These are phyloP conservation scores for Ostrea edulis DNA, from an alignment of 1,140 invertebrate genomes.

Conservation along the genomic window DNA sequence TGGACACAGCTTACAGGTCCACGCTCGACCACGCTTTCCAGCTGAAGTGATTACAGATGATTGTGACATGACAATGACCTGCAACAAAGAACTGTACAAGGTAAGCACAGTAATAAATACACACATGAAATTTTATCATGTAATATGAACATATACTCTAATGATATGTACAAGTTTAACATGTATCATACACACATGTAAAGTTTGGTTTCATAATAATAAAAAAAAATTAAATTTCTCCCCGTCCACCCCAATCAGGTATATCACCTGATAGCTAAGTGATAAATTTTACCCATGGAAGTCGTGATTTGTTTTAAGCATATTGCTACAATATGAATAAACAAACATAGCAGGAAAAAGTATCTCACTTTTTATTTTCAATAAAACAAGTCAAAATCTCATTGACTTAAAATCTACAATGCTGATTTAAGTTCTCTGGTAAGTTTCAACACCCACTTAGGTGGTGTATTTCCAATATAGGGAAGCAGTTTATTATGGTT, in stretches of 20 bases:
- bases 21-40: neutral
- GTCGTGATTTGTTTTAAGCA: neutral
- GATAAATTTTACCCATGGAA: neutral
- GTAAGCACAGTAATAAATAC: neutral
- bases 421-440: too few species aligned
- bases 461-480: neutral
- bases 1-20: neutral
- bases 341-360: too few species aligned
- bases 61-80: neutral
- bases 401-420: too few species aligned
- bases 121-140: neutral
- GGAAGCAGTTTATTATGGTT: constrained; percentile 44
- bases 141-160: too few species aligned
- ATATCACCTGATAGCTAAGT: too few species aligned
- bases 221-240: too few species aligned
- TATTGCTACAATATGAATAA: neutral
- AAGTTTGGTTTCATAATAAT: too few species aligned
- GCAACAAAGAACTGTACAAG: neutral
- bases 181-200: too few species aligned
- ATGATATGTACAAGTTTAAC: too few species aligned
- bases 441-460: neutral
- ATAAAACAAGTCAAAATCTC: too few species aligned
- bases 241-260: too few species aligned
- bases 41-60: neutral
- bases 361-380: too few species aligned